Conservation (phyloP, 2,113 vertebrate species). For the Tetraodon nigroviridis region DNA sequence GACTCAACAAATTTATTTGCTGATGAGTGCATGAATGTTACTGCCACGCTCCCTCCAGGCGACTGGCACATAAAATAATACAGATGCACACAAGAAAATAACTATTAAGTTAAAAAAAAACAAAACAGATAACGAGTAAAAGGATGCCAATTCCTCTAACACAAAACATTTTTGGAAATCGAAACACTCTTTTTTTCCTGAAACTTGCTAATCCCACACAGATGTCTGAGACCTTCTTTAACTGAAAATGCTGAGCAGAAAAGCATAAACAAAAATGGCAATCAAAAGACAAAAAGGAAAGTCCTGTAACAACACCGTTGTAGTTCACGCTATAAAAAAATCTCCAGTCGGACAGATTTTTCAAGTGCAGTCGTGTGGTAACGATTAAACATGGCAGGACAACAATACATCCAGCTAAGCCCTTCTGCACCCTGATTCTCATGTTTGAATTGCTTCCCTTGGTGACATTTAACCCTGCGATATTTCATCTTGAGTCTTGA, state of each 20-base stretch:
- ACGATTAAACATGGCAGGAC: slow-evolving; percentile 22
- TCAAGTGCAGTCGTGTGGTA: slow-evolving; percentile 10
- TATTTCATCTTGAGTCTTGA: slow-evolving; percentile 43
- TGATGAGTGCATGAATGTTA: too few relatives aligned
- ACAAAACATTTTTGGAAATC: too few relatives aligned
- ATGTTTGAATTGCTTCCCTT: slow-evolving; percentile 35
- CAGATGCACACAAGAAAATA: background rate
- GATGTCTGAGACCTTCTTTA: slow-evolving; percentile 54
- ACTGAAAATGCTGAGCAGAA: slow-evolving; percentile 32
- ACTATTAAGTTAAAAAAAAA: too few relatives aligned
- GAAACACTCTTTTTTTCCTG: slow-evolving; percentile 27
- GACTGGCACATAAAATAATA: background rate
- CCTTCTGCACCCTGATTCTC: slow-evolving; percentile 4
- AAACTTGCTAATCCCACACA: slow-evolving; percentile 51
- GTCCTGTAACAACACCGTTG: slow-evolving; percentile 27
- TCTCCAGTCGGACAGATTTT: slow-evolving; percentile 36
- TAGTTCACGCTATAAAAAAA: slow-evolving; percentile 25
- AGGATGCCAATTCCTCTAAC: too few relatives aligned
- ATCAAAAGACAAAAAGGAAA: slow-evolving; percentile 10
- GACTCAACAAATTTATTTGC: too few relatives aligned
- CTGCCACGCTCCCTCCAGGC: too few relatives aligned
- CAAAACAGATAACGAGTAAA: too few relatives aligned
- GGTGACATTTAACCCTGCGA: slow-evolving; percentile 44
- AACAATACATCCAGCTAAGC: slow-evolving; percentile 21
- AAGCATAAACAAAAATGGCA: slow-evolving; percentile 8